Base-by-base conservation (phyloP, 2,113 vertebrate species). In the Malaclemys terrapin region DNA sequence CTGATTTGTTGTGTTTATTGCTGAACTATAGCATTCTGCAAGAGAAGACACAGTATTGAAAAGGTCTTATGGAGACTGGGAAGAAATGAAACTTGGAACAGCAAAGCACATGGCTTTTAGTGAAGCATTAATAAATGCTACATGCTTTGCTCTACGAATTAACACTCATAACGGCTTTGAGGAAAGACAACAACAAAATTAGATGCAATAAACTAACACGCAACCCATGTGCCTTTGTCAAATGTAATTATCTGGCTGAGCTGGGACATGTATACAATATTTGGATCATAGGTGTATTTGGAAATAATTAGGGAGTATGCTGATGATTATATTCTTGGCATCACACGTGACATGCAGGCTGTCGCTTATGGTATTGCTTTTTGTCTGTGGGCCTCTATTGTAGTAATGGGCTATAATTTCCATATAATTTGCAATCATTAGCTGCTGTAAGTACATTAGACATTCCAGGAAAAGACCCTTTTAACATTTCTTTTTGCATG, bases 341-440 rank as follows among this genome's bases (percentile, higher is more conserved):
- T 91, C 19, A 8, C 10, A 62, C 2, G 6, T 1, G 0, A 47
- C 42, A 53, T 0, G 1, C 38, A 49, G 45, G 45, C 27, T 93
- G 82, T 87, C 38, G 50, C 54, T 86, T 93, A 45, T n/a, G 56
- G 35, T 20, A 93, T 19, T 31, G n/a, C 81, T 79, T 86, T 31
- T 17, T 85, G 49, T 45, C 83, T 57, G 24, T 49, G 16, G 76
- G 47, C 29, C 35, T 56, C 93, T 72, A 29, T 59, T 94, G 75
- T 57, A 38, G 80, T 35, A 45, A 65, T 82, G 72, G 47, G 6
- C 31, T 89, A 42, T 38, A 89, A 90, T 88, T 59, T 57, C 47
- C n/a, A 79, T 24, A 45, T 42, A 20, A 80, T 94, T 95, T 89
- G 49, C 86, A 89, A 19, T 91, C 56, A 65, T 88, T 92, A 62